A percentile compares a stretch with the other conserved stretches of the same genome.
Conservation (phyloP, 2,113 vertebrate genomes). For the Microcebus griseorufus region DNA sequence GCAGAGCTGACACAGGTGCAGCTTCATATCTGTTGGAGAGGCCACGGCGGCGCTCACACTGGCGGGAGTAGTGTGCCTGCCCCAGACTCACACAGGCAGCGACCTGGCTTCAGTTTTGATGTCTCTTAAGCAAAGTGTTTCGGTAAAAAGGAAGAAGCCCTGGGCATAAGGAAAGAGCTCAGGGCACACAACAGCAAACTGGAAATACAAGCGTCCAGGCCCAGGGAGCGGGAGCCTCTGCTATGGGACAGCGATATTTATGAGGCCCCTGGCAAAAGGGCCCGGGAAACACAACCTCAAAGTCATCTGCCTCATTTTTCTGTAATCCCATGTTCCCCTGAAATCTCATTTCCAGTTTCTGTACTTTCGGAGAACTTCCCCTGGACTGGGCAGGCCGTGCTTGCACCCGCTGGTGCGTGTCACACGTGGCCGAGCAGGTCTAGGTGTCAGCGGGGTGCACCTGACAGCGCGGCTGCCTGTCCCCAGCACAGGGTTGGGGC, state of each 20-base stretch:
- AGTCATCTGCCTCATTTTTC: not conserved
- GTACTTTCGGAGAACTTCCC: not conserved
- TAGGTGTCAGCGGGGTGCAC: not conserved
- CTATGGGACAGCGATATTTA: not conserved
- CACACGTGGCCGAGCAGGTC: not conserved
- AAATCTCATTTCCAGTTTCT: not conserved
- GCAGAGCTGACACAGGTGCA: not conserved
- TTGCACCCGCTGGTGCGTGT: not conserved
- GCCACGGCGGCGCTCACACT: no score
- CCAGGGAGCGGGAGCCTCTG: not conserved
- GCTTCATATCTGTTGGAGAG: not conserved
- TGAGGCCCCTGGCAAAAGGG: not conserved
- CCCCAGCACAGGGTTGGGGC: no score
- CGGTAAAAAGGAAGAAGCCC: not conserved
- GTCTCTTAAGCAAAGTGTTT: not conserved
- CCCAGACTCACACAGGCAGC: rapidly evolving
- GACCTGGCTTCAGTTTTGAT: not conserved
- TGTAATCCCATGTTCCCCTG: not conserved
- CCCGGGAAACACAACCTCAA: not conserved
- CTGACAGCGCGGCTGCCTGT: not conserved
- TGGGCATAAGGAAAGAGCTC: not conserved
- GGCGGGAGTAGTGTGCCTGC: not conserved
- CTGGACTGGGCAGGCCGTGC: no score
- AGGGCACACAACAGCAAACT: not conserved
- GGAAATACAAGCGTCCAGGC: not conserved